Percentiles rank a stretch among this genome's conserved stretches.
Conservation (phyloP, 2,797 vertebrate genomes). For the Syngnathus acus region DNA sequence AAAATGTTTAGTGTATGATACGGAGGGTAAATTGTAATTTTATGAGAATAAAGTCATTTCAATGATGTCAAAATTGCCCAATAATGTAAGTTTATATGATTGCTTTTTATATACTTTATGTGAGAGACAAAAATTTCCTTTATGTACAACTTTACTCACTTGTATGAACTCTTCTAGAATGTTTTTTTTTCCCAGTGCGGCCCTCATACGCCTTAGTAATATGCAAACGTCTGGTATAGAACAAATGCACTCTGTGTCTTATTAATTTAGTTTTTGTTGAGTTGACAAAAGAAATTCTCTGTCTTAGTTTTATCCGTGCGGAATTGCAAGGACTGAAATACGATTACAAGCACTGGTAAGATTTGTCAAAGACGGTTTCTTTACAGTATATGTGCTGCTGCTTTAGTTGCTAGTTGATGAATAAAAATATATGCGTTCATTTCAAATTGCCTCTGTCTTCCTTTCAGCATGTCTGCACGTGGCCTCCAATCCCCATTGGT, state of each 20-base stretch:
- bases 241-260: conserved; percentile 28
- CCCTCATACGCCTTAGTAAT: conserved; percentile 21
- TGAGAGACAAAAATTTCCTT: not conserved
- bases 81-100: not conserved
- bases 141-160: not conserved
- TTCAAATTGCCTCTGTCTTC: conserved; percentile 47
- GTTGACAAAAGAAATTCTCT: conserved; percentile 61
- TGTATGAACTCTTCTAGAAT: not conserved
- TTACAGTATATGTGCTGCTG: conserved; percentile 47
- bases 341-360: conserved; percentile 49
- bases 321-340: conserved; percentile 33
- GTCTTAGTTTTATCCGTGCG: conserved; percentile 48
- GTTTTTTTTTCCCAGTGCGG: not conserved
- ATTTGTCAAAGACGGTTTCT: conserved; percentile 33
- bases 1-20: not conserved
- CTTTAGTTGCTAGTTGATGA: conserved; percentile 61
- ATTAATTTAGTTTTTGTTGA: conserved; percentile 28
- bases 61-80: not conserved
- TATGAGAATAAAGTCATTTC: not conserved
- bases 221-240: conserved; percentile 30
- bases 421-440: conserved; percentile 71
- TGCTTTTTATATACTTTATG: not conserved
- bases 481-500: conserved; percentile 12
- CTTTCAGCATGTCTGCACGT: conserved; percentile 18
- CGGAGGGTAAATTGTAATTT: not conserved